These are phyloP conservation scores for Drosophila kurseongensis DNA, from an alignment of 1,140 invertebrate genomes.

Conservation along the genomic window DNA sequence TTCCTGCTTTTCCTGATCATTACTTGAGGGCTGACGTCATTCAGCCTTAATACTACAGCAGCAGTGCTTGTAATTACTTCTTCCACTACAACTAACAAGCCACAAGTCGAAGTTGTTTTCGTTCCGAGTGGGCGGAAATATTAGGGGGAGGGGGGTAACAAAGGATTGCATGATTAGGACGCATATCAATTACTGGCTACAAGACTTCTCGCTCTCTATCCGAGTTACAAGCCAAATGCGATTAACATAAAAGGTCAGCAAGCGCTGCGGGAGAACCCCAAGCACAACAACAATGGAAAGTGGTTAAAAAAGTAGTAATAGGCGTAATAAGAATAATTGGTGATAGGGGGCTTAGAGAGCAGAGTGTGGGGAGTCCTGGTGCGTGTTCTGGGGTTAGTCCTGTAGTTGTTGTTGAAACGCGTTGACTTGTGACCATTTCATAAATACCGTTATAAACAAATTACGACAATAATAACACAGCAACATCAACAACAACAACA, in stretches of 20 bases:
- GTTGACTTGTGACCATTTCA: constrained; percentile 84
- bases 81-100: constrained; percentile 40
- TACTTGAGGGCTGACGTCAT: constrained; percentile 41
- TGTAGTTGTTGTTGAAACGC: constrained; percentile 47
- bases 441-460: constrained; percentile 84
- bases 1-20: constrained; percentile 26
- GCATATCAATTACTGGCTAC: constrained; percentile 83
- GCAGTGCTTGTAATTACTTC: constrained; percentile 45
- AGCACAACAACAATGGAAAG: constrained; percentile 56
- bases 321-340: constrained; percentile 82
- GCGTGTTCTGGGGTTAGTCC: constrained; percentile 51
- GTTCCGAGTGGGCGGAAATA: constrained; percentile 1
- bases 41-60: constrained; percentile 1
- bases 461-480: constrained; percentile 77
- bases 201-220: constrained; percentile 43
- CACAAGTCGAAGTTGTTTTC: constrained; percentile 37
- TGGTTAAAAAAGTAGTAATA: constrained; percentile 75
- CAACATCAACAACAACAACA: constrained; percentile 53
- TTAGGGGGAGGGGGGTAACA: constrained; percentile 19
- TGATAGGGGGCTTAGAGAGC: constrained; percentile 40
- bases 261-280: constrained; percentile 15
- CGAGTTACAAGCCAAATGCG: constrained; percentile 53
- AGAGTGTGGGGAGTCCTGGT: constrained; percentile 12
- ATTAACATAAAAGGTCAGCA: constrained; percentile 82
- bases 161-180: constrained; percentile 78